Conservation (phyloP, 2,797 vertebrate species). For the Epinephelus awoara region DNA sequence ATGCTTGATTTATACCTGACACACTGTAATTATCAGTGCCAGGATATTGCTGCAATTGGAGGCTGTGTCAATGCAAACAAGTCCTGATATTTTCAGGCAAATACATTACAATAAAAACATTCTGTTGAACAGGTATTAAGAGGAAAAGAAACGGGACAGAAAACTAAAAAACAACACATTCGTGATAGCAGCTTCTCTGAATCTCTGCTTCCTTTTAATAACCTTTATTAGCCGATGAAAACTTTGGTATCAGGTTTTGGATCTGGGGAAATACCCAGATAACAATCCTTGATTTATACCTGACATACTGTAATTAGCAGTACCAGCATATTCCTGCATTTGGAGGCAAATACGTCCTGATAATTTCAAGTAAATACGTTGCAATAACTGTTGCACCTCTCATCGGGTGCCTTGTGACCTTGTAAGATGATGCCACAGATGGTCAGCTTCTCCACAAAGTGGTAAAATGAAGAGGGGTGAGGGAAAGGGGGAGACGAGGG, state of each 20-base stretch:
- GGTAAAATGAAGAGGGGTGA: background rate
- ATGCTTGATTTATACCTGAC: background rate
- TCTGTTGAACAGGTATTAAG: background rate
- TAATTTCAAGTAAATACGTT: too few species aligned
- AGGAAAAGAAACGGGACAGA: background rate
- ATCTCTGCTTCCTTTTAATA: background rate
- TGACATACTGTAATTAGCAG: background rate
- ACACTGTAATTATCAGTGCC: background rate
- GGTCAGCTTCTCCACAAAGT: slow-evolving; percentile 29
- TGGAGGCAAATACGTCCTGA: background rate
- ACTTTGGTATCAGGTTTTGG: slow-evolving; percentile 16
- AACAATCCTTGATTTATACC: background rate
- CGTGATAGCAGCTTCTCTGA: background rate
- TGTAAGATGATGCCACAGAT: slow-evolving; percentile 50
- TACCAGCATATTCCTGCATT: background rate
- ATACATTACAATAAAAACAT: background rate
- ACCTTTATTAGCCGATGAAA: background rate
- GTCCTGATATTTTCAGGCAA: background rate
- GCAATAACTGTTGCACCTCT: background rate
- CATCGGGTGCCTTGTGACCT: slow-evolving; percentile 44
- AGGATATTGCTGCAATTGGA: background rate
- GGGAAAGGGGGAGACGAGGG: background rate
- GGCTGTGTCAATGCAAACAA: background rate
- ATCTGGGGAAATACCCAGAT: background rate
- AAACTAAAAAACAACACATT: background rate